phyloP scores from a whole-genome alignment of 2,797 vertebrate genomes.

The Sebastes jordani region DNA sequence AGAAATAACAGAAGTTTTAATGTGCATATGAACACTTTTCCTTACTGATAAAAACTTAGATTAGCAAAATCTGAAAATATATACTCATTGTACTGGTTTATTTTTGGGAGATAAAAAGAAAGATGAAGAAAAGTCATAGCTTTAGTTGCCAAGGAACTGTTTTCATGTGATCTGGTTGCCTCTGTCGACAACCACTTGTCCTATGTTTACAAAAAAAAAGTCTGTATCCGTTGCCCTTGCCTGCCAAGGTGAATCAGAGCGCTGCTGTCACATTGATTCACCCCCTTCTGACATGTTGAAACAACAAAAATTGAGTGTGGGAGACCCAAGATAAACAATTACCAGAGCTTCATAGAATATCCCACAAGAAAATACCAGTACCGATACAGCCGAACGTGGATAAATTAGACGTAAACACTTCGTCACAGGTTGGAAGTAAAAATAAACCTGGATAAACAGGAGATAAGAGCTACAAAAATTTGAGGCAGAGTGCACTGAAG shows the following conservation, averaged over 20 bases:
- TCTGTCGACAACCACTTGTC: conserved; percentile 19
- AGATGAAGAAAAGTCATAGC: background rate
- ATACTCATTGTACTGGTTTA: background rate
- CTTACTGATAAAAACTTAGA: background rate
- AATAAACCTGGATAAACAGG: conserved; percentile 15
- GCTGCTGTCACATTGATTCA: conserved; percentile 25
- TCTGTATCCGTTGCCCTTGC: conserved; percentile 16
- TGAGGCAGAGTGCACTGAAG: background rate
- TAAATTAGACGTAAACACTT: background rate
- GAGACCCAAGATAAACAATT: conserved; percentile 19
- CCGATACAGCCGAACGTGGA: background rate
- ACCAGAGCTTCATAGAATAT: conserved; percentile 10
- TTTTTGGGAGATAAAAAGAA: conserved; percentile 15
- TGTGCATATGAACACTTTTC: background rate
- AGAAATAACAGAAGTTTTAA: background rate
- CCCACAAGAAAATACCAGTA: background rate
- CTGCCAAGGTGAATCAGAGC: conserved; percentile 24
- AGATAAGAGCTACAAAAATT: background rate
- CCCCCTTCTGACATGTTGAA: conserved; percentile 12
- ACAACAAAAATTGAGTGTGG: conserved; percentile 16
- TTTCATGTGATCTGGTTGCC: conserved; percentile 12
- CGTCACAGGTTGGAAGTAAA: background rate
- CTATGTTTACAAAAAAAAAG: background rate
- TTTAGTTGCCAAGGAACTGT: conserved; percentile 38
- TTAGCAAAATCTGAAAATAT: background rate